Base-by-base conservation (phyloP, 2,113 vertebrate genomes). In the Chaenocephalus aceratus region DNA sequence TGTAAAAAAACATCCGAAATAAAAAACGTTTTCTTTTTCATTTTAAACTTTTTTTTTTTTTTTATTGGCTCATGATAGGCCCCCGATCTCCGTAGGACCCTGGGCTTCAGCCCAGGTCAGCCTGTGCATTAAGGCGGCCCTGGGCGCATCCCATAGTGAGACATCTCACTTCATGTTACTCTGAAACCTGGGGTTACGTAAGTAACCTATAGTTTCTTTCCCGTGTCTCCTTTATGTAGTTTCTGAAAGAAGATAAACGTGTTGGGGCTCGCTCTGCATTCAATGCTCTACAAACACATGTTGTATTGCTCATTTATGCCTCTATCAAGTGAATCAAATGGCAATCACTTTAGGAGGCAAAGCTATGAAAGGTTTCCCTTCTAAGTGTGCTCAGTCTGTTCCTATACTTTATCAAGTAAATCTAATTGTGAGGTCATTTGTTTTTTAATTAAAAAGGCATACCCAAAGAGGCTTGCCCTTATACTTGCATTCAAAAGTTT, bases 401-500 rank as follows among this genome's bases (percentile, higher is more conserved):
- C 44, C 41, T 49, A 52, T 12, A 53, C 30, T 30, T 11, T 44
- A n/a, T 56, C 59, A 72, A 71, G 48, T 34, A 73, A 81, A 79
- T 73, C 36, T 59, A 46, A 85, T 83, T 85, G 65, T 71, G 62
- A 18, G 56, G 53, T 34, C 67, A 82, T 83, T 91, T 76, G 68
- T 84, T 83, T 77, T 87, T 79, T 89, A 91, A 90, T 93, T 88
- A 89, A 85, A 41, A 83, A 81, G 62, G 34, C 62, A 18, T 86
- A 64, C 21, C 60, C 74, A 86, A 89, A 79, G 77, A 90, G 69
- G 73, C 48, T 74, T 68, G 36, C 58, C 71, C 77, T 82, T 88
- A 77, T 75, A 59, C 79, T 80, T 86, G 79, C 84, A 91, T 90
- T 94, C 84, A 3, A 86, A 92, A 84, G 80, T 68, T 90, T 90